phyloP scores from a whole-genome alignment of 2,797 vertebrate genomes.

The Pseudochirops cupreus region DNA sequence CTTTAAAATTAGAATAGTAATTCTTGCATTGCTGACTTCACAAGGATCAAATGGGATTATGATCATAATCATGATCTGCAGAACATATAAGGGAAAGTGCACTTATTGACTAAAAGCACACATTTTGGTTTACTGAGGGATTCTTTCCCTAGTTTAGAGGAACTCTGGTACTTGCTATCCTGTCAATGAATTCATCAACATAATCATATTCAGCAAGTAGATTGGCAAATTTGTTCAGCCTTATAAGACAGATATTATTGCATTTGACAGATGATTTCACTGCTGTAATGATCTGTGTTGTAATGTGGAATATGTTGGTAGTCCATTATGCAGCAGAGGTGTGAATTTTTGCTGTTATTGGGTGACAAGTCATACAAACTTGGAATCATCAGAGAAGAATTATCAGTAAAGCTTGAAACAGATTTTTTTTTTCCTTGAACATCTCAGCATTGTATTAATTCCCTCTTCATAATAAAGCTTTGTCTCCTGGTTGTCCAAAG shows the following conservation, averaged over 20 bases:
- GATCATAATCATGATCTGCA: background rate
- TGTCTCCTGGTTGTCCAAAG: conserved; percentile 62
- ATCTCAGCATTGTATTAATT: conserved; percentile 70
- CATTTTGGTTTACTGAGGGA: conserved; percentile 68
- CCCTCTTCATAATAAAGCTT: conserved; percentile 60
- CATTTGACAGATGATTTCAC: conserved; percentile 81
- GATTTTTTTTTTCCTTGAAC: conserved; percentile 69
- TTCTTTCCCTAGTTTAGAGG: conserved; percentile 62
- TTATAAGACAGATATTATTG: conserved; percentile 79
- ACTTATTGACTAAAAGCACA: conserved; percentile 9
- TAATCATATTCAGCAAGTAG: conserved; percentile 77
- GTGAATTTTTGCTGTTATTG: conserved; percentile 77
- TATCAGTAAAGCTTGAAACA: conserved; percentile 71
- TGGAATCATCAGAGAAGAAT: conserved; percentile 76
- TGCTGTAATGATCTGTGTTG: conserved; percentile 72
- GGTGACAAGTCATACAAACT: conserved; percentile 77
- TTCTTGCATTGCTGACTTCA: background rate
- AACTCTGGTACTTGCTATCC: conserved; percentile 35
- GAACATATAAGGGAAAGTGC: background rate
- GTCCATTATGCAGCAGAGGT: conserved; percentile 73
- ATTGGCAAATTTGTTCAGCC: conserved; percentile 83
- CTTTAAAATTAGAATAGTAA: background rate
- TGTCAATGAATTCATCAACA: conserved; percentile 81
- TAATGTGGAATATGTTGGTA: conserved; percentile 70
- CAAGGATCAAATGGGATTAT: background rate